Conservation (phyloP, 2,113 vertebrate genomes). For the Dascyllus trimaculatus region DNA sequence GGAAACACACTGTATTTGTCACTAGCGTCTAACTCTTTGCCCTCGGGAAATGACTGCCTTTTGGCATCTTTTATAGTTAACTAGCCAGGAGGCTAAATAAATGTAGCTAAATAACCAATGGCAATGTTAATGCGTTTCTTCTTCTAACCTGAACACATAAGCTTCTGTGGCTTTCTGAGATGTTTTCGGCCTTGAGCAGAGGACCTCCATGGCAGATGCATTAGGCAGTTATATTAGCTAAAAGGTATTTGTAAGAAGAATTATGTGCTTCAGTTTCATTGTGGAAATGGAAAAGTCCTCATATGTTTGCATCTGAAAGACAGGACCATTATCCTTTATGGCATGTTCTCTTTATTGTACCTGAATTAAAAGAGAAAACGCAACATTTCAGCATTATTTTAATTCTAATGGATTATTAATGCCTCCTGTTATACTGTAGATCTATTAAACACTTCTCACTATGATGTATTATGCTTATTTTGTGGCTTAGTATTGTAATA, state of each 20-base stretch:
- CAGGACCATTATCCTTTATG: neutral
- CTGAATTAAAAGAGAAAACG: too few species aligned
- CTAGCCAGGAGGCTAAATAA: conserved; percentile 17
- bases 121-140: neutral
- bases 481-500: conserved; percentile 26
- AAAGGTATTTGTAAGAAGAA: neutral
- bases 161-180: neutral
- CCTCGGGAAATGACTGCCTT: neutral
- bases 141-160: conserved; percentile 22
- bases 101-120: conserved; percentile 32
- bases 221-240: conserved; percentile 16
- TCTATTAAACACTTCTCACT: conserved; percentile 7
- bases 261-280: neutral
- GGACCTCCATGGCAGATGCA: neutral
- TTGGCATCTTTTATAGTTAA: conserved; percentile 3
- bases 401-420: too few species aligned
- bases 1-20: neutral
- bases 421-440: too few species aligned
- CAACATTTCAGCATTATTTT: too few species aligned
- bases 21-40: too few species aligned
- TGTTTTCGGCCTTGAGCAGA: conserved; percentile 29
- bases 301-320: neutral
- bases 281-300: neutral
- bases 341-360: neutral
- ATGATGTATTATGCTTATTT: conserved; percentile 17